Evolutionary conservation across 1,140 invertebrate species (phyloP).

Genomic region (Cotesia vestalis): DNA sequence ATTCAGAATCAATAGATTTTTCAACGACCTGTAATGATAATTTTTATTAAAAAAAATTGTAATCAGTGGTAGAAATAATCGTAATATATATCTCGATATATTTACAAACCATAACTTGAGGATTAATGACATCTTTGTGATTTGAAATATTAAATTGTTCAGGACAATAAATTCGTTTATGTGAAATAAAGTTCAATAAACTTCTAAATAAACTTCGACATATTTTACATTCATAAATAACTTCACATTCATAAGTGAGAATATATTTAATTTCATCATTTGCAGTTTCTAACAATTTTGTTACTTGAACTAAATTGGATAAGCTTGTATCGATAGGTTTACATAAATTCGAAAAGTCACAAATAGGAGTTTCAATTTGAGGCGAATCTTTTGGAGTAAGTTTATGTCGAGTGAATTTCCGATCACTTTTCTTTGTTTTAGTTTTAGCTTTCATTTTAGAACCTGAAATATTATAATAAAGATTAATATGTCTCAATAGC

Average conservation of each 20-base stretch:
- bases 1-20: slow-evolving; percentile 20
- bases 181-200: slow-evolving; percentile 83
- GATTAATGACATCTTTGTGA: slow-evolving; percentile 54
- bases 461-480: slow-evolving; percentile 19
- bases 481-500: not conserved
- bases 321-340: slow-evolving; percentile 72
- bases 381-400: slow-evolving; percentile 21
- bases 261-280: slow-evolving; percentile 73
- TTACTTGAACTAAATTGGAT: slow-evolving; percentile 70
- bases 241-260: slow-evolving; percentile 80
- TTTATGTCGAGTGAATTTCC: slow-evolving; percentile 33
- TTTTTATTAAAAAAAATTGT: slow-evolving; percentile 11
- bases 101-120: slow-evolving; percentile 62
- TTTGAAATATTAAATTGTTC: slow-evolving; percentile 65
- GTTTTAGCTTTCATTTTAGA: slow-evolving; percentile 40
- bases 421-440: slow-evolving; percentile 40
- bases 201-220: slow-evolving; percentile 86
- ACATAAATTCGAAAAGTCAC: slow-evolving; percentile 70
- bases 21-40: slow-evolving; percentile 26
- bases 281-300: slow-evolving; percentile 47
- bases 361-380: slow-evolving; percentile 34
- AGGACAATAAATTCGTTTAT: slow-evolving; percentile 82
- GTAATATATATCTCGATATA: not conserved
- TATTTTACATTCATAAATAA: slow-evolving; percentile 85
- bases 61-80: not conserved